These are phyloP conservation scores for Terrapene triunguis DNA, from an alignment of 2,113 vertebrate species.

Conservation along the genomic window DNA sequence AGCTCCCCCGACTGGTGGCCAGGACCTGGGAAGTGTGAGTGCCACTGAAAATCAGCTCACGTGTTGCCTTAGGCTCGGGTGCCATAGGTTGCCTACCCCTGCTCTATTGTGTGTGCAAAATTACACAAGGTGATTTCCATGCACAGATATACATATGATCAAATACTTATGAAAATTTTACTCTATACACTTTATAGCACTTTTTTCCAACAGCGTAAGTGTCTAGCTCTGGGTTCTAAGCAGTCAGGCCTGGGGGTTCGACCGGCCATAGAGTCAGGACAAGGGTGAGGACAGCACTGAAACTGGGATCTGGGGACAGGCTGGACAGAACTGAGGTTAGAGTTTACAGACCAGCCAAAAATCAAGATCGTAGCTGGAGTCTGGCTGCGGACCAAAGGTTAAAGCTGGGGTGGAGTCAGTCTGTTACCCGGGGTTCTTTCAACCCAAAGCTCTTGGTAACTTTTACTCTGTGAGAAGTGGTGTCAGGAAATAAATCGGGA, in stretches of 20 bases:
- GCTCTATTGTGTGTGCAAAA: background rate
- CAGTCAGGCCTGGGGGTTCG: background rate
- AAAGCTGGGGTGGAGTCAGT: background rate
- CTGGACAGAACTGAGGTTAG: background rate
- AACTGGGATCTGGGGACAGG: background rate
- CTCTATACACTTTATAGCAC: background rate
- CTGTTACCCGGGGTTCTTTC: too few species aligned
- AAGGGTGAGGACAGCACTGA: background rate
- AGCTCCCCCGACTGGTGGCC: too few species aligned
- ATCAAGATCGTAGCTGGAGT: background rate
- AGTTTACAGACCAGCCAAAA: background rate
- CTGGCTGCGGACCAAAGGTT: background rate
- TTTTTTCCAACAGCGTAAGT: background rate
- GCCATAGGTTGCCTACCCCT: too few species aligned
- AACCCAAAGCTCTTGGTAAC: too few species aligned
- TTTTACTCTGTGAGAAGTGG: too few species aligned
- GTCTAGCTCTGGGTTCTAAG: background rate
- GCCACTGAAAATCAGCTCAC: too few species aligned
- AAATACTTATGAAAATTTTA: background rate
- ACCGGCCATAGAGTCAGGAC: background rate
- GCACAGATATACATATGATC: fast-evolving
- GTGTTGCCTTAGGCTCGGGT: too few species aligned
- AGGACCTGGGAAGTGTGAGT: too few species aligned
- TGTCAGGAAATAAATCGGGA: too few species aligned
- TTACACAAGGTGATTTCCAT: background rate